Percentiles rank a stretch among this genome's conserved stretches.
phyloP scores from a whole-genome alignment of 1,140 invertebrate genomes.

The Tribolium madens region DNA sequence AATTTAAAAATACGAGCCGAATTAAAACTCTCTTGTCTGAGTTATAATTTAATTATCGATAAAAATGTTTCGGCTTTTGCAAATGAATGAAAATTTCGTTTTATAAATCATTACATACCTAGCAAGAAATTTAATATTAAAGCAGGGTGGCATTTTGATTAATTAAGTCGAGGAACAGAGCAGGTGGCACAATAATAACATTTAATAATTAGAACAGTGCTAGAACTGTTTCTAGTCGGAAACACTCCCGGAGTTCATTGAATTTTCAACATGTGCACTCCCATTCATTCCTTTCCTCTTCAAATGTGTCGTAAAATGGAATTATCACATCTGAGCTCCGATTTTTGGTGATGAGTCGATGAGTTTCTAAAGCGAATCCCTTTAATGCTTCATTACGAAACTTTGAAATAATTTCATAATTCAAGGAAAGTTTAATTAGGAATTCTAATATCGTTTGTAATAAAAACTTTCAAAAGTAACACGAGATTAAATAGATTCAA shows the following conservation, averaged over 20 bases:
- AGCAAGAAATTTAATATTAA: slow-evolving; percentile 14
- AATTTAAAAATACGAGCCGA: background rate
- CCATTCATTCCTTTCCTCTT: slow-evolving; percentile 1
- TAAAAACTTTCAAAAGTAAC: slow-evolving; percentile 32
- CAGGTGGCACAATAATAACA: slow-evolving; percentile 33
- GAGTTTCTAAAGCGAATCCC: slow-evolving; percentile 6
- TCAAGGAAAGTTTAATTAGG: slow-evolving; percentile 2
- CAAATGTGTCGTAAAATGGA: slow-evolving; percentile 12
- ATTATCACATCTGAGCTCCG: background rate
- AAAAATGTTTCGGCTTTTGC: background rate
- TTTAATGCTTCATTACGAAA: slow-evolving; percentile 10
- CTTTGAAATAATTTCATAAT: slow-evolving; percentile 29
- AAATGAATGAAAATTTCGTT: background rate
- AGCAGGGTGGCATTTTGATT: slow-evolving; percentile 9
- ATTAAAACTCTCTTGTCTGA: background rate
- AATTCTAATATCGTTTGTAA: slow-evolving; percentile 20
- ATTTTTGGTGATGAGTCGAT: slow-evolving; percentile 2
- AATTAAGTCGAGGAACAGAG: slow-evolving; percentile 26
- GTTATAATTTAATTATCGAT: slow-evolving; percentile 13
- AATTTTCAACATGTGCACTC: slow-evolving; percentile 12
- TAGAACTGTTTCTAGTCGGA: slow-evolving; percentile 17
- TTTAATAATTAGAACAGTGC: slow-evolving; percentile 27
- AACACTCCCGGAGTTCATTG: slow-evolving; percentile 25
- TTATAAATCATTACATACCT: background rate
- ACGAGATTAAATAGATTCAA: slow-evolving; percentile 20